phyloP scores from a whole-genome alignment of 2,797 vertebrate genomes.

The Lagorchestes hirsutus region DNA sequence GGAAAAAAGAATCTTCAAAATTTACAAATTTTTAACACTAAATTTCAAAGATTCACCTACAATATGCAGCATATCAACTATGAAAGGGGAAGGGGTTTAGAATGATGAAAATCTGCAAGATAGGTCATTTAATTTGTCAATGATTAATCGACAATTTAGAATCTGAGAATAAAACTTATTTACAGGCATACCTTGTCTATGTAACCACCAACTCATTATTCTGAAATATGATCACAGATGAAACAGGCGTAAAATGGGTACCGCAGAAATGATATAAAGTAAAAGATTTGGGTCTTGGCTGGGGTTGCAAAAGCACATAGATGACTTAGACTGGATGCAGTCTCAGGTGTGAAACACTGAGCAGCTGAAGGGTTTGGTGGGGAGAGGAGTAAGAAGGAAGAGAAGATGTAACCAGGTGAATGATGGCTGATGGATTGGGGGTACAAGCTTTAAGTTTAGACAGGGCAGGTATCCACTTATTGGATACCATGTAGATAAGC shows the following conservation, averaged over 20 bases:
- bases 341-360: neutral
- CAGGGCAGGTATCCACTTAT: neutral
- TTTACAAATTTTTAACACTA: neutral
- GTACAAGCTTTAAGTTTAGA: neutral
- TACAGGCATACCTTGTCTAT: neutral
- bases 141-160: neutral
- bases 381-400: neutral
- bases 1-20: neutral
- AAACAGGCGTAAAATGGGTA: neutral
- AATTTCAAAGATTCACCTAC: neutral
- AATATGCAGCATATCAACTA: neutral
- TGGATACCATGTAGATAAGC: neutral
- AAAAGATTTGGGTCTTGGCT: neutral
- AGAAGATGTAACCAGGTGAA: neutral
- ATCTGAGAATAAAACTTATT: neutral
- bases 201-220: neutral
- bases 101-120: constrained; percentile 11
- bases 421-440: neutral
- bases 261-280: neutral
- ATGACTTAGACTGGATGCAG: neutral
- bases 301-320: neutral
- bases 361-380: neutral
- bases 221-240: neutral
- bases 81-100: neutral
- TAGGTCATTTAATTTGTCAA: neutral